phyloP scores from a whole-genome alignment of 2,888 invertebrate genomes.

The Amorpha juglandis region DNA sequence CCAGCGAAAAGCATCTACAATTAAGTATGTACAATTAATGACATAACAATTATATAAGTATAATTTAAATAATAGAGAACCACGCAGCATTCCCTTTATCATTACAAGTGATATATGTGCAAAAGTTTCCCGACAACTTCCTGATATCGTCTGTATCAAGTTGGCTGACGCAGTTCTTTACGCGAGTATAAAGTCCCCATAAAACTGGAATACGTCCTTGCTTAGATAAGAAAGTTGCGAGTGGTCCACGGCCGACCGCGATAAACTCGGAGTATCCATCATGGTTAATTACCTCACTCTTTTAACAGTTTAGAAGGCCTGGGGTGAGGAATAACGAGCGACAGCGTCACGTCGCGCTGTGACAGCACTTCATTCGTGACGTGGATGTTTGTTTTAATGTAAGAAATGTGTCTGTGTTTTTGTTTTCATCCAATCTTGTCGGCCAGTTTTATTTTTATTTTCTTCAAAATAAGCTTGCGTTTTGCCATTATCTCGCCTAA shows the following conservation, averaged over 20 bases:
- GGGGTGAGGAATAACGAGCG: constrained; percentile 56
- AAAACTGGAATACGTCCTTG: constrained; percentile 61
- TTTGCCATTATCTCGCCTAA: too few relatives aligned
- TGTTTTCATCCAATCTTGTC: too few relatives aligned
- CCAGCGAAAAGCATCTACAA: too few relatives aligned
- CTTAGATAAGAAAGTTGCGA: constrained; percentile 69
- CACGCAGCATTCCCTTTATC: constrained; percentile 14
- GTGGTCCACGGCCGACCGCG: constrained; percentile 66
- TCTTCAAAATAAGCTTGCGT: too few relatives aligned
- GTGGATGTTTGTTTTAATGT: background rate
- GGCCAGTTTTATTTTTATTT: too few relatives aligned
- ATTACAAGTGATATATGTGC: constrained; percentile 17
- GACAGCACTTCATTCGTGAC: constrained; percentile 53
- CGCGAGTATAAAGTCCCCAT: constrained; percentile 45
- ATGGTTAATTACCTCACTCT: constrained; percentile 79
- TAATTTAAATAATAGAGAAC: background rate
- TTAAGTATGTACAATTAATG: background rate
- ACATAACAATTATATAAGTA: background rate
- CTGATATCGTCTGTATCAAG: constrained; percentile 22
- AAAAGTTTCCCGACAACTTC: constrained; percentile 6
- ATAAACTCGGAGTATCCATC: constrained; percentile 80
- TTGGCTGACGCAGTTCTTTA: constrained; percentile 22
- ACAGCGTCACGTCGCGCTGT: constrained; percentile 66
- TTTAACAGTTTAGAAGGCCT: constrained; percentile 71
- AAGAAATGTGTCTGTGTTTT: too few relatives aligned